These are phyloP conservation scores for Hybognathus amarus DNA, from an alignment of 2,797 vertebrate genomes.

Conservation along the genomic window DNA sequence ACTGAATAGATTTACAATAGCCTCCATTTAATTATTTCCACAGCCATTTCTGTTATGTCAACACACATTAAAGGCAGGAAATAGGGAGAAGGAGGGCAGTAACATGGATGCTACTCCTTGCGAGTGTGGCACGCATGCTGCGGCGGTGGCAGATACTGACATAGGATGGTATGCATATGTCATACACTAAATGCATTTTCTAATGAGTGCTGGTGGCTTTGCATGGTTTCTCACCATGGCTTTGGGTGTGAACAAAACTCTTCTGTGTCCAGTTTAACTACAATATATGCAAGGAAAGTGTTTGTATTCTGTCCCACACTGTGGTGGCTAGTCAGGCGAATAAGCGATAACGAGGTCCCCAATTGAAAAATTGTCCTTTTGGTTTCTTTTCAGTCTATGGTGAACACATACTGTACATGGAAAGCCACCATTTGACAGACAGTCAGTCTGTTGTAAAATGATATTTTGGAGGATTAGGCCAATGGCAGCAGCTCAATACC, in stretches of 20 bases:
- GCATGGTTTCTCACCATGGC: slow-evolving; percentile 54
- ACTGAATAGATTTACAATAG: slow-evolving; percentile 66
- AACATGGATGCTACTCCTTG: slow-evolving; percentile 64
- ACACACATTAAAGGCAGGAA: slow-evolving; percentile 72
- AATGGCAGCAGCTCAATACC: slow-evolving; percentile 5
- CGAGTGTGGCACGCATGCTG: slow-evolving; percentile 28
- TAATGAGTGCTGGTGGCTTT: slow-evolving; percentile 67
- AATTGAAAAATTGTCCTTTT: slow-evolving; percentile 42
- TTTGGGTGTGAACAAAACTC: slow-evolving; percentile 48
- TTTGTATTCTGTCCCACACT: slow-evolving; percentile 30
- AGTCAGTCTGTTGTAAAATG: slow-evolving; percentile 28
- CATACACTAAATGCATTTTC: slow-evolving; percentile 59
- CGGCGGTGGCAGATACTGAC: slow-evolving; percentile 59
- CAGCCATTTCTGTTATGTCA: slow-evolving; percentile 72
- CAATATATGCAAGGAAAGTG: slow-evolving; percentile 26
- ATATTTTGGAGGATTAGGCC: slow-evolving; percentile 26
- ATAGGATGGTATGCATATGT: slow-evolving; percentile 76
- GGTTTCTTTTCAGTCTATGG: slow-evolving; percentile 28
- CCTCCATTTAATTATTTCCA: slow-evolving; percentile 74
- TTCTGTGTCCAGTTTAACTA: slow-evolving; percentile 34
- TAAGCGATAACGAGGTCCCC: slow-evolving; percentile 35
- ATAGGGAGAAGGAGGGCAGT: slow-evolving; percentile 60
- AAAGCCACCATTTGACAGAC: slow-evolving; percentile 30
- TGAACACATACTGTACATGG: slow-evolving; percentile 14
- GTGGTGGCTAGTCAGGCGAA: slow-evolving; percentile 27